These are phyloP conservation scores for Polymixis lichenea DNA, from an alignment of 2,888 invertebrate species.

Conservation along the genomic window DNA sequence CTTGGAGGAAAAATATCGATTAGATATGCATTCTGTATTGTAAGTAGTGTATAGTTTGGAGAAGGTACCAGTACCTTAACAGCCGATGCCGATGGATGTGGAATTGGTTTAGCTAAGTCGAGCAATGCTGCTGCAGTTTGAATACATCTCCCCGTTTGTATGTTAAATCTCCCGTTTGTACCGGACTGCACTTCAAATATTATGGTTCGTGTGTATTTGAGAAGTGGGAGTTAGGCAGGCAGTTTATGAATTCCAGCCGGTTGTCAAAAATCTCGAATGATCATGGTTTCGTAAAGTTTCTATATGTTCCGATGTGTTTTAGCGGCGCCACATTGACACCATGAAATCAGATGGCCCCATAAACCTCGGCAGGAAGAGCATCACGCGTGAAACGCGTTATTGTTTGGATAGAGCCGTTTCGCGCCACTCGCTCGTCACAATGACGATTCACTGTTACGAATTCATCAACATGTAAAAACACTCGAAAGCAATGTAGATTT, in stretches of 20 bases:
- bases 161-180: background rate
- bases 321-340: conserved; percentile 69
- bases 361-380: conserved; percentile 82
- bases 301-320: conserved; percentile 39
- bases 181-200: background rate
- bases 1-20: conserved; percentile 15
- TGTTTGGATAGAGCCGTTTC: conserved; percentile 80
- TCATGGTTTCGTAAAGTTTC: conserved; percentile 24
- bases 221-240: background rate
- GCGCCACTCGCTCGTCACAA: conserved; percentile 81
- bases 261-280: conserved; percentile 26
- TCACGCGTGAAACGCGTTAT: conserved; percentile 81
- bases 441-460: conserved; percentile 65
- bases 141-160: background rate
- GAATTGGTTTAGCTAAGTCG: background rate
- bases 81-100: background rate
- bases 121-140: conserved; percentile 19
- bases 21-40: conserved; percentile 1
- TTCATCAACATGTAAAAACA: conserved; percentile 61
- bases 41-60: background rate
- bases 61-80: background rate
- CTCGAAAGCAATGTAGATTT: conserved; percentile 43
- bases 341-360: conserved; percentile 82
- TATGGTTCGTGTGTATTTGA: background rate
- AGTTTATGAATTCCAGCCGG: background rate